Evolutionary conservation across 2,113 vertebrate species (phyloP).

Genomic region (Onychostoma macrolepis): DNA sequence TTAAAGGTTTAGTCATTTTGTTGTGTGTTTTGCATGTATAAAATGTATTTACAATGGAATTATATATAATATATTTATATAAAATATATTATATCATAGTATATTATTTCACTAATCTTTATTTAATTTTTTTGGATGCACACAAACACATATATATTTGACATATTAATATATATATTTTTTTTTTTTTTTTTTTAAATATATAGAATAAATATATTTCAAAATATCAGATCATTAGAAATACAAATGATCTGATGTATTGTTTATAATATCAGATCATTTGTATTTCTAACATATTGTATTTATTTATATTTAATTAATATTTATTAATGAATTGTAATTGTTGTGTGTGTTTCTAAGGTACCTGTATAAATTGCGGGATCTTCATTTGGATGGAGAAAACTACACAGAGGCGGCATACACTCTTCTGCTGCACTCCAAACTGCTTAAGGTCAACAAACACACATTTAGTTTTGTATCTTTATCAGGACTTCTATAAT

Average conservation of each 20-base stretch:
- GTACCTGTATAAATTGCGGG: constrained; percentile 94
- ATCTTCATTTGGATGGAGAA: constrained; percentile 95
- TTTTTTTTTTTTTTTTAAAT: too few relatives aligned
- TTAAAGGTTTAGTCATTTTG: neutral
- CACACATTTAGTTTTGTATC: neutral
- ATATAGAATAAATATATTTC: too few relatives aligned
- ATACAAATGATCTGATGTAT: too few relatives aligned
- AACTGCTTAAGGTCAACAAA: constrained; percentile 87
- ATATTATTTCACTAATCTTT: neutral
- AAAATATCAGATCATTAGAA: too few relatives aligned
- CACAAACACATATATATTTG: too few relatives aligned
- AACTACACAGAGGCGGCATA: constrained; percentile 97
- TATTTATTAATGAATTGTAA: neutral
- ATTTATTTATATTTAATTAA: neutral
- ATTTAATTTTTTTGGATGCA: too few relatives aligned
- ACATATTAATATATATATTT: too few relatives aligned
- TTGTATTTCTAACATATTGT: neutral
- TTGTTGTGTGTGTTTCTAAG: constrained; percentile 68
- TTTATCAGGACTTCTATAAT: neutral
- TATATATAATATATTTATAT: too few relatives aligned
- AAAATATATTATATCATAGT: neutral
- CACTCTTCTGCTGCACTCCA: constrained; percentile 91
- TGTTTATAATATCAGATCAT: too few relatives aligned
- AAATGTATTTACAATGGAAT: neutral
- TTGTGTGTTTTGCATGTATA: neutral